These are phyloP conservation scores for Protaetia brevitarsis DNA, from an alignment of 1,140 invertebrate genomes.

Conservation along the genomic window DNA sequence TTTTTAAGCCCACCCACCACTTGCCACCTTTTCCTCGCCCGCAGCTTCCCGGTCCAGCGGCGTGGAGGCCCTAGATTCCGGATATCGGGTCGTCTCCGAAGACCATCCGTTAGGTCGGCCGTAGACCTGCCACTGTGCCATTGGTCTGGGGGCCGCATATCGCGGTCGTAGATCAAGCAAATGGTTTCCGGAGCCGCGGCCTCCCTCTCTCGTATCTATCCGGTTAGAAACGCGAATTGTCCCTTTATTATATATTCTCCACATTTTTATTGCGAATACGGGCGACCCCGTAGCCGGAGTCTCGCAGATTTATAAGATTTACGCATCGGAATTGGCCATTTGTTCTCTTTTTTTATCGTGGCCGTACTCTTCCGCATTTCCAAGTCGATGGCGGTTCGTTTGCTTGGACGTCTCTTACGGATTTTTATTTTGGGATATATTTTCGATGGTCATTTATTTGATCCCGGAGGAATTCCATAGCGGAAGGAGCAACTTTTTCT, in stretches of 20 bases:
- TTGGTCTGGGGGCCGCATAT: not conserved
- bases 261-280: constrained; percentile 7
- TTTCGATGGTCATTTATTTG: no score
- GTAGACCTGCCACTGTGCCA: no score
- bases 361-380: no score
- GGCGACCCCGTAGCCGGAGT: not conserved
- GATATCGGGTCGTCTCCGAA: not conserved
- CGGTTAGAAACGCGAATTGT: constrained; percentile 7
- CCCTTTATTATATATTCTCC: constrained; percentile 9
- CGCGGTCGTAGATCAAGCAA: not conserved
- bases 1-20: not conserved
- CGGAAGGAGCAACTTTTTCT: no score
- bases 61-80: not conserved
- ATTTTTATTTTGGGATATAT: no score
- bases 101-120: not conserved
- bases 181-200: not conserved
- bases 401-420: no score
- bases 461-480: no score
- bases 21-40: not conserved
- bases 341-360: no score
- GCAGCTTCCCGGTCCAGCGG: not conserved
- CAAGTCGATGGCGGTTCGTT: no score
- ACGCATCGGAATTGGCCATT: not conserved
- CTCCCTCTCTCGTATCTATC: not conserved
- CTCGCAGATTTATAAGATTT: constrained; percentile 16